Percentiles rank a stretch among this genome's conserved stretches.
These are phyloP conservation scores for Phacellophora camtschatica DNA, from an alignment of 30 jellyfish, hydroid and myxozoan genomes.

Conservation along the genomic window DNA sequence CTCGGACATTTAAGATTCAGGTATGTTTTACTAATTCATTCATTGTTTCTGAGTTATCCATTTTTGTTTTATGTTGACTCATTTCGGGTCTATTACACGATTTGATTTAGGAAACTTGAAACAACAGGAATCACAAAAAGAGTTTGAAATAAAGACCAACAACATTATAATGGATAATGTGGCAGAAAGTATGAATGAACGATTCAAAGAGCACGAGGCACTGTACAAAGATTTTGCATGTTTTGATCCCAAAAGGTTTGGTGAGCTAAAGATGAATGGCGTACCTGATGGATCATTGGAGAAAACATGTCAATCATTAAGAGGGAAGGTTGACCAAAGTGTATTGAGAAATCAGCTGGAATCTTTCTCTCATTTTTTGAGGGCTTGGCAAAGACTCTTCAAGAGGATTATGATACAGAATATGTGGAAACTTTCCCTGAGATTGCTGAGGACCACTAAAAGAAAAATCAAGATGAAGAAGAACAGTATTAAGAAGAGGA, in stretches of 20 bases:
- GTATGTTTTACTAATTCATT: too few relatives aligned
- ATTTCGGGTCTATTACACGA: too few relatives aligned
- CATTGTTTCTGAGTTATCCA: too few relatives aligned
- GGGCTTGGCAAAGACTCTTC: constrained; percentile 35
- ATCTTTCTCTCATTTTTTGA: not conserved
- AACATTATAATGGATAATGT: constrained; percentile 38
- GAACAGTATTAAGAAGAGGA: too few relatives aligned
- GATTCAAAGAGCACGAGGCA: constrained; percentile 7
- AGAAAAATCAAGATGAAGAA: too few relatives aligned
- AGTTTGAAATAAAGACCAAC: not conserved
- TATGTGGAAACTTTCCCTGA: too few relatives aligned
- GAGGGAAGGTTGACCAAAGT: not conserved
- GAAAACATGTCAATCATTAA: constrained; percentile 1
- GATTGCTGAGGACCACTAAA: too few relatives aligned
- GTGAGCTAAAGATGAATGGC: not conserved
- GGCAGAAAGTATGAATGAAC: not conserved
- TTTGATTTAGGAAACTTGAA: too few relatives aligned
- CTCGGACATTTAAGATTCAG: too few relatives aligned
- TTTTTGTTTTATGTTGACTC: too few relatives aligned
- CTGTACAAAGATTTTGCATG: constrained; percentile 53
- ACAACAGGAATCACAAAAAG: too few relatives aligned
- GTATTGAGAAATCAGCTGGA: constrained; percentile 29
- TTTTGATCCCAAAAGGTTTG: constrained; percentile 20
- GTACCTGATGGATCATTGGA: constrained; percentile 1
- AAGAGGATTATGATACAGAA: constrained; percentile 5